Percentiles rank a stretch among this genome's conserved stretches.
These are phyloP conservation scores for Trinectes maculatus DNA, from an alignment of 2,113 vertebrate genomes.

Conservation along the genomic window DNA sequence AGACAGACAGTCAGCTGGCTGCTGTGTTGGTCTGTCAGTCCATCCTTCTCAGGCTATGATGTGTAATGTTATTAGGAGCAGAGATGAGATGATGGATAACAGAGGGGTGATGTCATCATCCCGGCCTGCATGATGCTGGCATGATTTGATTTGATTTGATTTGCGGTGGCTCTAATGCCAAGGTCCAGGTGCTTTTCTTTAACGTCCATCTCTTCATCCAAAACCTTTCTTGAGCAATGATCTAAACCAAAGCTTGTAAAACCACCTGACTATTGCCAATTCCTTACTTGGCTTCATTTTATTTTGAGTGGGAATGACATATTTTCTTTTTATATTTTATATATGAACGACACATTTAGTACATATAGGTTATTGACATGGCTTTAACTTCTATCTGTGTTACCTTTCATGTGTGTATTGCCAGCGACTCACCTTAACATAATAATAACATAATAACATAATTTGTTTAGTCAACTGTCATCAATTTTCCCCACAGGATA, in stretches of 20 bases:
- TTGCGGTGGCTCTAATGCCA: neutral
- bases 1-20: conserved; percentile 37
- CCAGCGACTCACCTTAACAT: neutral
- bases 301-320: too few relatives aligned
- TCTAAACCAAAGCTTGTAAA: conserved; percentile 8
- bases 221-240: conserved; percentile 13
- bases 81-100: conserved; percentile 47
- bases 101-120: conserved; percentile 49
- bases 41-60: conserved; percentile 46
- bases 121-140: conserved; percentile 22
- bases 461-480: neutral
- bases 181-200: conserved; percentile 21
- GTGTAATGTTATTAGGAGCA: conserved; percentile 53
- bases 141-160: conserved; percentile 30
- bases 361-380: conserved; percentile 16
- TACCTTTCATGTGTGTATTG: neutral
- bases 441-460: neutral
- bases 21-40: conserved; percentile 9
- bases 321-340: neutral
- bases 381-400: too few relatives aligned
- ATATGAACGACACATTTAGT: neutral
- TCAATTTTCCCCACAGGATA: too few relatives aligned
- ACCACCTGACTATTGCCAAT: conserved; percentile 16
- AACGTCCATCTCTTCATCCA: conserved; percentile 30
- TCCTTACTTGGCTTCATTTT: neutral